Evolutionary conservation across 1,140 invertebrate species (phyloP), one percentile per base, ranked within the genome.

Genomic region (Camponotus floridanus): DNA sequence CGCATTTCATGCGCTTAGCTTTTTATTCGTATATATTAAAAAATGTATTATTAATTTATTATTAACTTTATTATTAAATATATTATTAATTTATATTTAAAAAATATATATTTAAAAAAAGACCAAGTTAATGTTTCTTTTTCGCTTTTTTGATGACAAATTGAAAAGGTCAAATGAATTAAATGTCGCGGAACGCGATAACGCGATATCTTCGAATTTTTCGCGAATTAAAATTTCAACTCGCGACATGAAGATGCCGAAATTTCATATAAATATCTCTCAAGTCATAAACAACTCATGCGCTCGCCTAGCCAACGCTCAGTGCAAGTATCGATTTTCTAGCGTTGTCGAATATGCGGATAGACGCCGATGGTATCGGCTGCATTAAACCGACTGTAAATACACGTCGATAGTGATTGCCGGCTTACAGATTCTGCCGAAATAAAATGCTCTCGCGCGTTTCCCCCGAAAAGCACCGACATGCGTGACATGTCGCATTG

Each of bases 341-440:
- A 73, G 68, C 36, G 51, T 73, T 81, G 36, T 55, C 55, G 67
- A 33, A 62, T 74, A 74, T 26, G 57, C 65, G 26, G 79, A 73
- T 81, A 81, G 55, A 73, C 68, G 79, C 39, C 39, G 79, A 74
- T n/a, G 55, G 39, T 62, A 73, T 26, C 79, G 68, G 76, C 31
- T 36, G 55, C 79, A 74, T 83, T 83, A 83, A 83, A 83, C 79
- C 57, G 79, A 45, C 79, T 83, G 68, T 57, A 62, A 74, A 73
- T 83, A 74, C 68, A 74, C 55, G 68, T 83, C 79, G 79, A 83
- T 73, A 26, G 79, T 74, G 79, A 83, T 83, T 83, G 79, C 55
- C 51, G 68, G 68, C 55, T 83, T 48, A 61, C 55, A 83, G 79
- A 73, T 61, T 48, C 68, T 59, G 55, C 26, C 26, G 11, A 74